phyloP scores from a whole-genome alignment of 2,888 invertebrate genomes.

The Sinotaia quadrata region DNA sequence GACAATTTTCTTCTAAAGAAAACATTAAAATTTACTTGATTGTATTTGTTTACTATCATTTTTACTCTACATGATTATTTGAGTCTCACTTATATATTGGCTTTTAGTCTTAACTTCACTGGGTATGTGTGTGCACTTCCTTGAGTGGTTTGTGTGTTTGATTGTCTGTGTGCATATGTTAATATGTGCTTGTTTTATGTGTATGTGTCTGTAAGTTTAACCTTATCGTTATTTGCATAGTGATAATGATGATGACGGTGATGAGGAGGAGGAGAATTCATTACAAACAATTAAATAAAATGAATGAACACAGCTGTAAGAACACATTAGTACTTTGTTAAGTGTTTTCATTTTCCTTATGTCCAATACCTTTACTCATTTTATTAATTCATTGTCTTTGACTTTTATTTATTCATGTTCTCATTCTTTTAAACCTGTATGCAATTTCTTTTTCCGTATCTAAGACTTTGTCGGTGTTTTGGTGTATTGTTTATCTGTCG shows the following conservation, averaged over 20 bases:
- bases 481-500: neutral
- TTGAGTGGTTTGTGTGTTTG: constrained; percentile 4
- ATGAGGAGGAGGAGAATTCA: constrained; percentile 11
- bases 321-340: too few relatives aligned
- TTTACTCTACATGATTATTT: neutral
- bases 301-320: too few relatives aligned
- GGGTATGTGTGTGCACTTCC: neutral
- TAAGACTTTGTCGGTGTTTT: neutral
- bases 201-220: neutral
- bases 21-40: too few relatives aligned
- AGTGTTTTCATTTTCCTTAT: too few relatives aligned
- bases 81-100: neutral
- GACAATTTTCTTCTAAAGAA: too few relatives aligned
- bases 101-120: constrained; percentile 19
- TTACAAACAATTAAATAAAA: too few relatives aligned
- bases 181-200: neutral
- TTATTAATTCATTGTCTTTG: neutral
- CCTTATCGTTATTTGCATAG: constrained; percentile 2
- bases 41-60: neutral
- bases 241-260: constrained; percentile 14
- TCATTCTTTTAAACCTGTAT: neutral
- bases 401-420: neutral
- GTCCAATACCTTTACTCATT: neutral
- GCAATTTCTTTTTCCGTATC: neutral
- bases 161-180: constrained; percentile 7